These are phyloP conservation scores for Mesorhabditis belari DNA, from an alignment of 2,888 invertebrate genomes.

Conservation along the genomic window DNA sequence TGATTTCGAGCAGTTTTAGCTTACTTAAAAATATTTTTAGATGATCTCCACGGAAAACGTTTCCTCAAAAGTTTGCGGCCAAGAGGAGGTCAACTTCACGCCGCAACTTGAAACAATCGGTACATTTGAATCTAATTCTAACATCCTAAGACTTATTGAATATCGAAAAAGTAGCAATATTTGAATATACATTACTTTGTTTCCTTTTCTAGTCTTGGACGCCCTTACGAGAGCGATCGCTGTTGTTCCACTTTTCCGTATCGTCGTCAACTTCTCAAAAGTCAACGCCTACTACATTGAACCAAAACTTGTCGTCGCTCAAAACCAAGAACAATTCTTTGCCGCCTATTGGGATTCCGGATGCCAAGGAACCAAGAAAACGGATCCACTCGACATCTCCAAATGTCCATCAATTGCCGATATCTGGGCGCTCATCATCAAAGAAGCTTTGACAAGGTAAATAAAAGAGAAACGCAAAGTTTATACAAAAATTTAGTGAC, in stretches of 20 bases:
- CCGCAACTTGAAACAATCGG: constrained; percentile 41
- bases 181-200: no score
- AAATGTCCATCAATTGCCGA: constrained; percentile 21
- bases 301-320: constrained; percentile 9
- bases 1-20: no score
- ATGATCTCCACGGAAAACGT: constrained; percentile 48
- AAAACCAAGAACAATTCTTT: not conserved
- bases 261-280: constrained; percentile 43
- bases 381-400: constrained; percentile 8
- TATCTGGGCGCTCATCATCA: constrained; percentile 37
- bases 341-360: not conserved
- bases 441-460: no score
- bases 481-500: not conserved
- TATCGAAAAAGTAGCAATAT: no score
- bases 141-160: no score
- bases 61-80: constrained; percentile 27
- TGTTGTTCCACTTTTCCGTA: constrained; percentile 40
- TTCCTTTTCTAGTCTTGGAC: constrained; percentile 24
- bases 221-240: constrained; percentile 35
- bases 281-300: constrained; percentile 42
- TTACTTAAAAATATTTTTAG: constrained; percentile 3
- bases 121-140: constrained; percentile 4
- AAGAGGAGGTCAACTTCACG: constrained; percentile 32
- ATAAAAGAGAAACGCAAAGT: not conserved
- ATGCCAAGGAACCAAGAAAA: not conserved